Base-by-base conservation (phyloP, 2,113 vertebrate genomes). In the Halcyon malimbica region DNA sequence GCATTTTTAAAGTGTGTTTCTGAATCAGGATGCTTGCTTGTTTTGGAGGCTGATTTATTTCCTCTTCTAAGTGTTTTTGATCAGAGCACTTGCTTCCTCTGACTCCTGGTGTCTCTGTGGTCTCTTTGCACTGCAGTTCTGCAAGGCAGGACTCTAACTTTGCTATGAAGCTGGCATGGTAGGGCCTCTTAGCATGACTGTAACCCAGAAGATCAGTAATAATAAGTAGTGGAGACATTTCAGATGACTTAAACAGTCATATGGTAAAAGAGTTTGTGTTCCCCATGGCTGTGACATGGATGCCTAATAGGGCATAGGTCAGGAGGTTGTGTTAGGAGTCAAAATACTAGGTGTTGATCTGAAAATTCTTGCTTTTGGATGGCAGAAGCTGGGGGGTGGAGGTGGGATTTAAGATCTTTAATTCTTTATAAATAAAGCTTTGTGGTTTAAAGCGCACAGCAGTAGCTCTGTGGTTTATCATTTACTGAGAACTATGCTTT, bases 401-500 rank as follows among this genome's bases (percentile, higher is more conserved):
- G 94, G 82, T 95, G 87, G 91, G 94, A 94, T 96, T 93, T 93
- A 86, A 94, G 71, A 92, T 89, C 93, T 91, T 96, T 57, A 91
- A 83, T 92, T 83, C 95, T 92, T 63, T 91, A 92, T 92, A 94
- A 97, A 92, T 93, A 81, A 53, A 86, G 75, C 89, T 91, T 95
- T 97, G 97, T 98, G 97, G 98, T 97, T 98, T 96, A 91, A 95
- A 97, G 93, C 94, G 93, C 89, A 96, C 67, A 83, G 93, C 93
- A 92, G 83, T 95, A 95, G 91, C 96, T 97, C 96, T 98, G 98
- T 98, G 98, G 98, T 98, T 98, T 98, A 93, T 97, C 96, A 97
- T 98, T 97, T 98, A 98, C 98, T 95, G 94, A 98, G 98, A 98
- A 98, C 85, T 98, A 97, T 96, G 96, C 94, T 97, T 98, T 98